Base-by-base conservation (phyloP, 2,113 vertebrate species). In the Pyxicephalus adspersus region DNA sequence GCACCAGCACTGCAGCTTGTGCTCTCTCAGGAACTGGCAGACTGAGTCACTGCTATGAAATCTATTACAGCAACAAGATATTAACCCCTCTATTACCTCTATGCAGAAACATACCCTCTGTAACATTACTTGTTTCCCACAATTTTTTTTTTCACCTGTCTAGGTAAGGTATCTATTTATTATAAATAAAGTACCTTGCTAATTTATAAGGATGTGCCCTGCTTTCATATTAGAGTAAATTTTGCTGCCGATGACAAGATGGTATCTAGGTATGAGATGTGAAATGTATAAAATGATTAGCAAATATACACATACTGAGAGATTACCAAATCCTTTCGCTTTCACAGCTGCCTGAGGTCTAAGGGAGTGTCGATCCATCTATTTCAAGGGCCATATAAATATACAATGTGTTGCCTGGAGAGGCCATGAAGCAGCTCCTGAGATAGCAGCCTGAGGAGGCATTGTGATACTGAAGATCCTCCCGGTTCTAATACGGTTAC, bases 11-110 rank as follows among this genome's bases (percentile, higher is more conserved):
- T 94, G 95, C 94, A 93, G 94, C 92, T 93, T 93, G 91, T 91
- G 90, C 91, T 88, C 90, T 92, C 95, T 95, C 95, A 89, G 93
- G 93, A 92, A 91, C 91, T 94, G 89, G 93, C 92, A 93, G 93
- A 88, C 92, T 86, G 91, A 95, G 91, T 92, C 89, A 88, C 84
- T 86, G 91, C 93, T 92, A 88, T 87, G 89, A 86, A 89, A 88
- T 87, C 83, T 90, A 89, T 91, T 90, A 89, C 93, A 94, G 93
- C 93, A 93, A 93, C 93, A 92, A 93, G 93, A 93, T 89, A 90
- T 93, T 91, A 93, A 91, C 91, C 90, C 90, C 85, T 88, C 84
- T 85, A 70, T 84, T 90, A 86, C 92, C 92, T 23, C 71, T 29
- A 19, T 34, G 71, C 29, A 60, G 6, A 54, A 74, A 23, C 71